Base-by-base conservation (phyloP, 2,888 invertebrate species). In the Scelioninae gen. 1 region DNA sequence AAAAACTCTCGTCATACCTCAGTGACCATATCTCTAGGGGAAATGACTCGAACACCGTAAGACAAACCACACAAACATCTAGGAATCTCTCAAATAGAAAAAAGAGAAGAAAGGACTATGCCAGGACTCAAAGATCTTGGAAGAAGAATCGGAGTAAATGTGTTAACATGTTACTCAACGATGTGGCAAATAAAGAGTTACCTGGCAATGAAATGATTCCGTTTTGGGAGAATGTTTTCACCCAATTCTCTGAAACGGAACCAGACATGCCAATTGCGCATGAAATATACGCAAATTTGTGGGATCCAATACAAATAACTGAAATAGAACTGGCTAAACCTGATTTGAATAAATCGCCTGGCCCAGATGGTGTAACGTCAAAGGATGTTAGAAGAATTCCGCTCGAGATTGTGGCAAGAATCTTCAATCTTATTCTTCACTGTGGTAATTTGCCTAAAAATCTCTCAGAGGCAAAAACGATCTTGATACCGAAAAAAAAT, bases 401-500 rank as follows among this genome's bases (percentile, higher is more conserved):
- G 8, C 1, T 4, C 1, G 8, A 38, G 10, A 38, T 38, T 8
- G 8, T 38, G 38, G 38, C 5, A 5, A 38, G 38, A 10, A 38
- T 38, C 38, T 1, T 38, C 1, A 38, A 38, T 10, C 38, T 10
- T 0, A 38, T 10, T 10, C 38, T 38, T 5, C 8, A 9, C 10
- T 38, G 38, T 10, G 9, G 38, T 1, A 8, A 1, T 1, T 6
- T 38, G 8, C 10, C 38, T 1, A 1, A 38, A 1, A 8, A 38
- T 4, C 38, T 38, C 3, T 0, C 8, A 40, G 13, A 53, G 40
- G 3, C 40, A 10, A 9, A 45, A 8, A 53, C 53, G 13, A 9
- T 53, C 2, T 13, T 53, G 7, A 53, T 53, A 8, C 68, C 80
- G 0, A 80, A 80, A 38, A 68, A 60, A 2, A 11, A 34, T 0